Conservation (phyloP, 2,797 vertebrate species). For the Parotocinclus haroldoi region DNA sequence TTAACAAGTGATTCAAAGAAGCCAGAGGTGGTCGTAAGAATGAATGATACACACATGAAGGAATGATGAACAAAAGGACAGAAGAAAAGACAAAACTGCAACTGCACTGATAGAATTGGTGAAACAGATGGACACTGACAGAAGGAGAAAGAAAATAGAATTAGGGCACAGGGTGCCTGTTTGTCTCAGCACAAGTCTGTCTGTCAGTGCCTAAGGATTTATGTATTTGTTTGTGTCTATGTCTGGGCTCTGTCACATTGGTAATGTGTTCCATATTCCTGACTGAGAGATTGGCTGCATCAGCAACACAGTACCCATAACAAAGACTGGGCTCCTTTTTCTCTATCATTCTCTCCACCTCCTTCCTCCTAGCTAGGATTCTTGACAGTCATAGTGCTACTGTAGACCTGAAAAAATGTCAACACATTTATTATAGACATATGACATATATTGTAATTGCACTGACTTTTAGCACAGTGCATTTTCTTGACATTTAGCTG, state of each 20-base stretch:
- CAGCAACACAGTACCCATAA: slow-evolving; percentile 31
- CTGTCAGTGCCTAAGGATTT: slow-evolving; percentile 68
- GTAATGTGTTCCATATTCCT: slow-evolving; percentile 72
- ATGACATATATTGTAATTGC: background rate
- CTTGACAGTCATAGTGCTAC: too few relatives aligned
- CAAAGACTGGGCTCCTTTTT: slow-evolving; percentile 24
- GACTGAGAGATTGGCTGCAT: slow-evolving; percentile 54
- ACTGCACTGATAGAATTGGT: background rate
- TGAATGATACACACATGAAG: slow-evolving; percentile 48
- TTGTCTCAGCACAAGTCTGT: slow-evolving; percentile 62
- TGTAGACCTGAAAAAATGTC: background rate
- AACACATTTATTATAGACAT: background rate
- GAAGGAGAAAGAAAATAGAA: slow-evolving; percentile 45
- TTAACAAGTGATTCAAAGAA: slow-evolving; percentile 35
- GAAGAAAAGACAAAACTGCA: slow-evolving; percentile 16
- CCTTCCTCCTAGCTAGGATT: too few relatives aligned
- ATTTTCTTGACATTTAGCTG: too few relatives aligned
- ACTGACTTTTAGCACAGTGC: background rate
- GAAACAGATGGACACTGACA: slow-evolving; percentile 43
- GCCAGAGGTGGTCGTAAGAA: slow-evolving; percentile 37
- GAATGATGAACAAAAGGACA: slow-evolving; percentile 44
- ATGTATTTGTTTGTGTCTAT: slow-evolving; percentile 75
- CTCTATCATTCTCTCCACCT: slow-evolving; percentile 21
- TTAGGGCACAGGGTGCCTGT: slow-evolving; percentile 64
- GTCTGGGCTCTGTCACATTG: slow-evolving; percentile 68